phyloP scores from a whole-genome alignment of 1,140 invertebrate species.

The Drosophila tristis region DNA sequence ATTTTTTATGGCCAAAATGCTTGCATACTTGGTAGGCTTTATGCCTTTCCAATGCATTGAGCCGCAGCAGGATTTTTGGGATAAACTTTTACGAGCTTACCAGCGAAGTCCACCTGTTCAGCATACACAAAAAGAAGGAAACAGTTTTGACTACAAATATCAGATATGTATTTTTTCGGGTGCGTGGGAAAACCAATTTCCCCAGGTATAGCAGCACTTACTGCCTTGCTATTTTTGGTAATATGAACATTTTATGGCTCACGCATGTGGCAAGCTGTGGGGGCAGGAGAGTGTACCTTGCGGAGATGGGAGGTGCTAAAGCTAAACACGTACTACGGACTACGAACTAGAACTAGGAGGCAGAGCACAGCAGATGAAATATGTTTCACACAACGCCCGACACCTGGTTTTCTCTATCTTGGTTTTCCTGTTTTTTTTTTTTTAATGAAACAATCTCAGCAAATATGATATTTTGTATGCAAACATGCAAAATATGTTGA shows the following conservation, averaged over 20 bases:
- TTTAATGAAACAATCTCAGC: slow-evolving; percentile 81
- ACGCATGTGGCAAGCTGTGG: slow-evolving; percentile 57
- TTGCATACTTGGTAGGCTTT: slow-evolving; percentile 57
- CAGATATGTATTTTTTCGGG: slow-evolving; percentile 50
- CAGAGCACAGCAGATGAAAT: slow-evolving; percentile 44
- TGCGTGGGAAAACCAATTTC: slow-evolving; percentile 79
- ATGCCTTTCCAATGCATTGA: slow-evolving; percentile 68
- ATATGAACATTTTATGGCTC: slow-evolving; percentile 78
- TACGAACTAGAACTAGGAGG: slow-evolving; percentile 1
- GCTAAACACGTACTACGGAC: slow-evolving; percentile 73
- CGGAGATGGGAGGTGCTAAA: slow-evolving; percentile 62
- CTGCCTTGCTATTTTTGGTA: slow-evolving; percentile 62
- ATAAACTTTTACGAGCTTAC: slow-evolving; percentile 63
- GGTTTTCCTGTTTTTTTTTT: slow-evolving; percentile 17
- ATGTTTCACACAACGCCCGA: slow-evolving; percentile 42
- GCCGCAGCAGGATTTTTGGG: slow-evolving; percentile 37
- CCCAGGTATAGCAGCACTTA: slow-evolving; percentile 53
- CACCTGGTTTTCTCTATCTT: slow-evolving; percentile 33
- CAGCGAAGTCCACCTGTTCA: slow-evolving; percentile 68
- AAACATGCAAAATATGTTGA: slow-evolving; percentile 79
- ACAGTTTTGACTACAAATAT: slow-evolving; percentile 19
- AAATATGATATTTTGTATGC: slow-evolving; percentile 83
- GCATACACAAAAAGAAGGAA: slow-evolving; percentile 66
- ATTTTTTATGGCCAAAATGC: slow-evolving; percentile 42
- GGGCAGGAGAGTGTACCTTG: slow-evolving; percentile 2